These are phyloP conservation scores for Rhincodon typus DNA, from an alignment of 2,797 vertebrate species.

Conservation along the genomic window DNA sequence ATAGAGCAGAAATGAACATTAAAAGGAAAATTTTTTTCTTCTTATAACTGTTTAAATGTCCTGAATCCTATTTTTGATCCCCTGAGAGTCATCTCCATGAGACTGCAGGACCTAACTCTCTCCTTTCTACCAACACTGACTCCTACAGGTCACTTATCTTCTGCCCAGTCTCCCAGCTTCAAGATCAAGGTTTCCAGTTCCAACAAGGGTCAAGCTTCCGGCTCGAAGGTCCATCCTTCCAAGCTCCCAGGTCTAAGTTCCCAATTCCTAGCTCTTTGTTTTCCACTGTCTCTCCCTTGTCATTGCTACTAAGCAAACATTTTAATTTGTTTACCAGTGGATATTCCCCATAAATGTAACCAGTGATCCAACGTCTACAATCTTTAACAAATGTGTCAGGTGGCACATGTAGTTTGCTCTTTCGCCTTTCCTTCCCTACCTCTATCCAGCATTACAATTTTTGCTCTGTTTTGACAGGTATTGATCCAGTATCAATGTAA, in stretches of 20 bases:
- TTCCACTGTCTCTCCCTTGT: conserved; percentile 20
- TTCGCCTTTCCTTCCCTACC: background rate
- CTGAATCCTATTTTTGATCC: background rate
- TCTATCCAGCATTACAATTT: background rate
- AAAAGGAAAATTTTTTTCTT: background rate
- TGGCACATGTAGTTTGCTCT: background rate
- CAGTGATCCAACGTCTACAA: background rate
- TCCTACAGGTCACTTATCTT: conserved; percentile 29
- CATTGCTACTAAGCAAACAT: conserved; percentile 11
- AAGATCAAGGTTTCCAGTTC: conserved; percentile 28
- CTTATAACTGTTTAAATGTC: background rate
- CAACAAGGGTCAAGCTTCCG: conserved; percentile 34
- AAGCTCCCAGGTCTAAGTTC: conserved; percentile 16
- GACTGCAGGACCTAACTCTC: conserved; percentile 22
- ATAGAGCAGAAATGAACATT: background rate
- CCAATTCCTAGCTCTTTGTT: conserved; percentile 5
- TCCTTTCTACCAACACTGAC: conserved; percentile 28
- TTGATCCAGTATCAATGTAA: background rate
- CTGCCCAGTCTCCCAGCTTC: conserved; percentile 31
- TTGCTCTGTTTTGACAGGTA: background rate
- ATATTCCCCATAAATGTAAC: background rate
- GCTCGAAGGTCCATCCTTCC: conserved; percentile 16
- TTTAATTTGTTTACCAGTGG: background rate
- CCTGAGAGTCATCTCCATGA: background rate
- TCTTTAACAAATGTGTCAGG: background rate